Conservation (phyloP, 2,113 vertebrate species). For the Phalacrocorax brasilianus region DNA sequence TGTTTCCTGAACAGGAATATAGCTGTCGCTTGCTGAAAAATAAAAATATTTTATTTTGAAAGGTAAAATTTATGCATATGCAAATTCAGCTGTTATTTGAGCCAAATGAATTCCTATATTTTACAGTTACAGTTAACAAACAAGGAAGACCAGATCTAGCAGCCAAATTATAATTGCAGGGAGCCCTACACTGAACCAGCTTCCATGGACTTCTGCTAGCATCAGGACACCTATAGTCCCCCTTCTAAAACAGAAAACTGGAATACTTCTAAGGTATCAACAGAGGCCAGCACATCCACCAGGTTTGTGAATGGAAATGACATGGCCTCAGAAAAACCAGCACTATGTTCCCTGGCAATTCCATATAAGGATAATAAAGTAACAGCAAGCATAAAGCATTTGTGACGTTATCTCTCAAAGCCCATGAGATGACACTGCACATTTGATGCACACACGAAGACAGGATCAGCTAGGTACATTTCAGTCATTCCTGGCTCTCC, state of each 20-base stretch:
- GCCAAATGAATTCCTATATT: background rate
- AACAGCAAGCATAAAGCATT: background rate
- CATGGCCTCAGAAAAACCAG: background rate
- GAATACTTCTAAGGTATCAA: background rate
- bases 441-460: fast-evolving
- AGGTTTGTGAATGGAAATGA: background rate
- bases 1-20: background rate
- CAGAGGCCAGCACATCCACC: background rate
- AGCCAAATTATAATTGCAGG: background rate
- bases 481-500: background rate
- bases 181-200: background rate
- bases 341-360: background rate
- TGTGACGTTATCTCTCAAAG: background rate
- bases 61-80: background rate
- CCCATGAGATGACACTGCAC: fast-evolving
- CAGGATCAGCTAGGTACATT: background rate
- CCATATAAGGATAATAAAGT: background rate
- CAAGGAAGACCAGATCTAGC: background rate
- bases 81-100: background rate
- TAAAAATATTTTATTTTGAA: background rate
- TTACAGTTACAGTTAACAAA: background rate
- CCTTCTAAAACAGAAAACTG: background rate
- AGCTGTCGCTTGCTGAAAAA: background rate
- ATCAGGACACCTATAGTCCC: background rate
- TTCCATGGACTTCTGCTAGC: background rate